phyloP scores from a whole-genome alignment of 2,113 vertebrate genomes.

The Ictidomys tridecemlineatus region DNA sequence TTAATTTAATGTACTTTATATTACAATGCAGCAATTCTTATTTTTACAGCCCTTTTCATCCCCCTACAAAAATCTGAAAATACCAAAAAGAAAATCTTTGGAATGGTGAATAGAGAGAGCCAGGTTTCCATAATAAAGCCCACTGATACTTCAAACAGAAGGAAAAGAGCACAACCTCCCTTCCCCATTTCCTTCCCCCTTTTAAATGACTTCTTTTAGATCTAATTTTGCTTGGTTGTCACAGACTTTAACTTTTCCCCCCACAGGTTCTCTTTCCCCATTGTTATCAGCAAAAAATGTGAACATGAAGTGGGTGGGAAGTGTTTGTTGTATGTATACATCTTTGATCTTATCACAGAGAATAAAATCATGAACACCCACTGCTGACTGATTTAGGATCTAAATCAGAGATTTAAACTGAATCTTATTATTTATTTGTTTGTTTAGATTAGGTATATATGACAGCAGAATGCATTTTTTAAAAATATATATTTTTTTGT shows the following conservation, averaged over 20 bases:
- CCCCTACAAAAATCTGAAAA: constrained; percentile 72
- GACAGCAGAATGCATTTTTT: no score
- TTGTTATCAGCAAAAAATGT: constrained; percentile 71
- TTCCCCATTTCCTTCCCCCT: neutral
- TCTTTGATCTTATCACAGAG: constrained; percentile 71
- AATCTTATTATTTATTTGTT: constrained; percentile 2
- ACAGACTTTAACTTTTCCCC: constrained; percentile 53
- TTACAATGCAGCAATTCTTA: constrained; percentile 72
- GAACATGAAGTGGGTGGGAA: constrained; percentile 24
- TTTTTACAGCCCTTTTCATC: constrained; percentile 74
- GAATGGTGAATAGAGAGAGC: constrained; percentile 48
- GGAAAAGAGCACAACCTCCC: constrained; percentile 23
- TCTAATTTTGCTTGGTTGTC: constrained; percentile 61
- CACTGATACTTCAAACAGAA: constrained; percentile 63
- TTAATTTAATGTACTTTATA: constrained; percentile 79
- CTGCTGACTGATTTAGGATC: constrained; percentile 65
- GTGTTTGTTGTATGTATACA: constrained; percentile 73
- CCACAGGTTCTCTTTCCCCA: constrained; percentile 59
- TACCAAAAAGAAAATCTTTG: constrained; percentile 55
- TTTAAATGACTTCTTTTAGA: constrained; percentile 24
- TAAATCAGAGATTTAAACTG: neutral
- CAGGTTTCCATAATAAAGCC: constrained; percentile 58
- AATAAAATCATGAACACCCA: constrained; percentile 63
- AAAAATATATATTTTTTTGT: no score
- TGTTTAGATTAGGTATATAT: no score